Conservation (phyloP, 2,888 invertebrate species). For the Drosophila seclusa region DNA sequence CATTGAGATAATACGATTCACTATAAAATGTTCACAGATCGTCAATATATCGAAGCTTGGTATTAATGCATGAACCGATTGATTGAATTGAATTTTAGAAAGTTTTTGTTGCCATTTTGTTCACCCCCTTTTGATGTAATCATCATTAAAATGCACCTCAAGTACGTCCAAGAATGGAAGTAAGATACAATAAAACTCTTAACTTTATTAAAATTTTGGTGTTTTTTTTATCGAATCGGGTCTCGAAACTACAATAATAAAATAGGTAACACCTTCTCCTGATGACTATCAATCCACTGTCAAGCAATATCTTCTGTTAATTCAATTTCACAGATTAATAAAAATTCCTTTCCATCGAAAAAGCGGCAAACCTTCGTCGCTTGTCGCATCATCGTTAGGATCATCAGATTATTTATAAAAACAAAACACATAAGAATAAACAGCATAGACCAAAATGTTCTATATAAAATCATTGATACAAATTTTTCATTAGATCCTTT, state of each 20-base stretch:
- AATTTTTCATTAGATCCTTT: not conserved
- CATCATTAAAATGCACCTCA: not conserved
- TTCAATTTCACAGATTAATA: fast-evolving
- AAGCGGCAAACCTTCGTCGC: not conserved
- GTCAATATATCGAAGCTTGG: not conserved
- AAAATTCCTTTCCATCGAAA: not conserved
- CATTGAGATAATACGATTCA: not conserved
- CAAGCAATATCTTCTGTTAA: fast-evolving
- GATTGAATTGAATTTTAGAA: not conserved
- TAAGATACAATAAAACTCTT: not conserved
- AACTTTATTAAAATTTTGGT: not conserved
- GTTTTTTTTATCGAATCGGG: not conserved
- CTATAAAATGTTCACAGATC: not conserved
- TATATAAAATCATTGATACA: not conserved
- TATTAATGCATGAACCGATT: not conserved
- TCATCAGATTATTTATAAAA: not conserved
- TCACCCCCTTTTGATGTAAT: not conserved
- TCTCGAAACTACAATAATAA: not conserved
- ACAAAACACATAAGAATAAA: not conserved
- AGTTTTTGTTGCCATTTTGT: not conserved
- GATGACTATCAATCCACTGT: not conserved
- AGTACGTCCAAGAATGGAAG: not conserved
- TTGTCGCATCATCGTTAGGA: not conserved
- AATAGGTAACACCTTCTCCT: not conserved
- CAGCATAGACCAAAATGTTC: not conserved